Evolutionary conservation across 2,888 invertebrate genomes (phyloP), one percentile per base, ranked within the genome.

Genomic region (Ptychoptera albimana): DNA sequence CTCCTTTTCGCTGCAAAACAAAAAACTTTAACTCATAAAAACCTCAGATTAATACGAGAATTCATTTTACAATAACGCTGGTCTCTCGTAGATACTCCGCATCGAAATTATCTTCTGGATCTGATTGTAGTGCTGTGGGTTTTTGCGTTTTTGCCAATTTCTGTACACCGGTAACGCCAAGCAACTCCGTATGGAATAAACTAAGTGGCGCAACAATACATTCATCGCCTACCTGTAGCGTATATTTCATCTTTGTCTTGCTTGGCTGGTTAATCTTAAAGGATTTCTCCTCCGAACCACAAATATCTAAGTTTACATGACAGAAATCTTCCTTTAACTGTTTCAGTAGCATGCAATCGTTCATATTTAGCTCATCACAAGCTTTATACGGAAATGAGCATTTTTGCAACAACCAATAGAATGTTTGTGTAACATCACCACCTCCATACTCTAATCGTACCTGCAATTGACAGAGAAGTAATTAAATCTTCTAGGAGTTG

Each of bases 71-170:
- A 31, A 31, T 60, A 60, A 76, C 76, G 51, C 88, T 82, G 1
- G 88, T 93, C 68, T 93, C 93, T 49, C 87, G 72, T 10, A 94
- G 68, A 59, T 89, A 94, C 57, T 86, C 84, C 11, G 88, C 88
- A 69, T 94, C 93, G 59, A 89, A 88, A 2, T 91, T 91, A 66
- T 94, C 94, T 63, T 91, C 89, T 0, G 91, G 80, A 58, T 93
- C 91, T 50, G 74, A 71, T 5, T 73, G 67, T 47, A 72, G 70
- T 3, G 88, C 80, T 41, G 71, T 66, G 37, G 75, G 62, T 51
- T 73, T 78, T 56, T 87, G 87, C 10, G 79, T 77, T 53, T 81
- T 79, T 2, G 81, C 77, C 29, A 69, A 67, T 60, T 88, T 85
- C 0, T 67, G 60, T 44, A 56, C 57, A 0, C 87, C 87, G 0